phyloP scores from a whole-genome alignment of 2,888 invertebrate genomes.

The Dryocosmus kuriphilus region DNA sequence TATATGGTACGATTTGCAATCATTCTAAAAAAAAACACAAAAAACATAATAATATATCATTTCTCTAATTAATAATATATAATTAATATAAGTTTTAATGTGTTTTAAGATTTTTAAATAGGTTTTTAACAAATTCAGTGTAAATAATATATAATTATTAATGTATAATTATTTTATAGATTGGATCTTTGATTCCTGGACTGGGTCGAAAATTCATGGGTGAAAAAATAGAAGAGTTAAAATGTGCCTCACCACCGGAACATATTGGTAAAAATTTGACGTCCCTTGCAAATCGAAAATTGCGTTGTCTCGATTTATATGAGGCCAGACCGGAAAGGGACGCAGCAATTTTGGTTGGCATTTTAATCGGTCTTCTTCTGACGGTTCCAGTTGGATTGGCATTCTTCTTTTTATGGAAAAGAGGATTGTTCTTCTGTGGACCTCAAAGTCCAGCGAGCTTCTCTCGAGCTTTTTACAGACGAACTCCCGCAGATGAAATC shows the following conservation, averaged over 20 bases:
- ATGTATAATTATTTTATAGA: slow-evolving; percentile 51
- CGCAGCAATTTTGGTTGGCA: slow-evolving; percentile 84
- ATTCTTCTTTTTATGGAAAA: slow-evolving; percentile 81
- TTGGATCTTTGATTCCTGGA: slow-evolving; percentile 66
- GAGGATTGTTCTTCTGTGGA: slow-evolving; percentile 83
- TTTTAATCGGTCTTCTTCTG: slow-evolving; percentile 84
- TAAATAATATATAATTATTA: no score
- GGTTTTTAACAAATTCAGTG: no score
- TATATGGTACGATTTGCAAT: slow-evolving; percentile 82
- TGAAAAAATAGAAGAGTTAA: slow-evolving; percentile 64
- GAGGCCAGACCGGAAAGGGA: slow-evolving; percentile 84
- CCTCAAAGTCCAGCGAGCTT: slow-evolving; percentile 81
- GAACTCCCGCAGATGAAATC: slow-evolving; percentile 81
- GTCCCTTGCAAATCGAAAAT: slow-evolving; percentile 80
- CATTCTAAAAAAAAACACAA: no score
- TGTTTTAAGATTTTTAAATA: no score
- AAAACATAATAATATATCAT: no score
- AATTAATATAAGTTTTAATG: no score
- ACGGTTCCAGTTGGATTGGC: slow-evolving; percentile 84
- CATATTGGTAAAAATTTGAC: slow-evolving; percentile 82
- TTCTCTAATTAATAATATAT: no score
- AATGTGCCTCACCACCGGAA: slow-evolving; percentile 84
- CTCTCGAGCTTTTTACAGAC: slow-evolving; percentile 86
- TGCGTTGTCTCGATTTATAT: slow-evolving; percentile 84
- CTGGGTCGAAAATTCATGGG: slow-evolving; percentile 64